Conservation (phyloP, 2,797 vertebrate genomes). For the Falco rusticolus region DNA sequence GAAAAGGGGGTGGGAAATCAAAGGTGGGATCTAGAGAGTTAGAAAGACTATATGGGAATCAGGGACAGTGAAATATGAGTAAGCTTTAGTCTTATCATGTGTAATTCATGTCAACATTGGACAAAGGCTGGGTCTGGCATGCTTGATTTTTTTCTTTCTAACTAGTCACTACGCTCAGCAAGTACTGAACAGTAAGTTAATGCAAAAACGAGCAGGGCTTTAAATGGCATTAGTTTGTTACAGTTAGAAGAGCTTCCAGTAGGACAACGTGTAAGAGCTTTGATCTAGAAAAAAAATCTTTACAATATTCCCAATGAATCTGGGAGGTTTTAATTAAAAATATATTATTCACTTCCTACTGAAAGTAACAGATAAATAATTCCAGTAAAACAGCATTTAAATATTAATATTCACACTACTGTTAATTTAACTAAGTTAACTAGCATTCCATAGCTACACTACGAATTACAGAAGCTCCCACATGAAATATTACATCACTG, state of each 20-base stretch:
- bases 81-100: neutral
- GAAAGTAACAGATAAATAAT: neutral
- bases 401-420: neutral
- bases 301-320: neutral
- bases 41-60: neutral
- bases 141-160: neutral
- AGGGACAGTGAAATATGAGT: neutral
- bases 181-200: neutral
- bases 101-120: neutral
- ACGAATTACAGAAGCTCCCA: neutral
- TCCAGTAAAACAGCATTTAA: neutral
- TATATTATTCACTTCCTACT: neutral
- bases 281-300: neutral
- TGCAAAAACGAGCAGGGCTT: neutral
- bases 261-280: neutral
- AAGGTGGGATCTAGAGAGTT: neutral
- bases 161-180: neutral
- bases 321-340: neutral
- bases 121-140: neutral
- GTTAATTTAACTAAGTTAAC: neutral
- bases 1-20: neutral
- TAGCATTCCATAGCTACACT: neutral
- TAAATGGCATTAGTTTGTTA: neutral
- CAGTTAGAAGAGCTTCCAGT: neutral
- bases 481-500: neutral